Evolutionary conservation across 2,797 vertebrate genomes (phyloP), one percentile per base, ranked within the genome.

Genomic region (Diplodus puntazzo): DNA sequence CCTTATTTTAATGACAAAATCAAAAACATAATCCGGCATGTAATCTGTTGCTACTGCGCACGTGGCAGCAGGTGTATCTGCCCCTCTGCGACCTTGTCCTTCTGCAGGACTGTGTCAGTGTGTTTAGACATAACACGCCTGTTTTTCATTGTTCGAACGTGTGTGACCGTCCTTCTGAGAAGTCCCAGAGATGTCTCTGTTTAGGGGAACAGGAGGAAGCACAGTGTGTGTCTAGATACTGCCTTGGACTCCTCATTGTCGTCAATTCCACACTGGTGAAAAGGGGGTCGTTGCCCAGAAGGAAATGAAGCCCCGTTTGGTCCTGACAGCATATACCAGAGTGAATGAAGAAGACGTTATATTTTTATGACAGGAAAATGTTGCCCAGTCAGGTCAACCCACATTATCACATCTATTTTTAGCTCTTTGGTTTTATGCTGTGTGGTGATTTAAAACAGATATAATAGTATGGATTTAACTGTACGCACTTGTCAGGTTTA

Each of bases 131-230:
- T 84, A 69, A 87, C 70, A 69, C 11, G 53, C 25, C 63, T 74
- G 77, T 80, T 88, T 85, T 77, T 85, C 80, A 77, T 84, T 81
- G 60, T 84, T 75, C 58, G 57, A 79, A 80, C 82, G 66, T 82
- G 85, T 77, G 76, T 57, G 64, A 75, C 48, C 7, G n/a, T 75
- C 70, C 67, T 25, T 73, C 46, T 87, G 91, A 93, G 80, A 89
- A 77, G 69, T 85, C 80, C 84, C 88, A 90, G 90, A 82, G 66
- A 80, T 61, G 48, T 78, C 68, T 85, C 49, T 84, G 85, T 87
- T 90, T 87, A 87, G 74, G 82, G 81, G 63, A 81, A 83, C 79
- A 87, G 91, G 86, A 91, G 91, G 85, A 79, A 81, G 77, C 77
- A 60, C 69, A 49, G 73, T 65, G 66, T 62, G 73, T 79, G 73